A percentile compares a stretch with the other conserved stretches of the same genome.
These are phyloP conservation scores for Erythrocebus patas DNA, from an alignment of 2,113 vertebrate species.

Conservation along the genomic window DNA sequence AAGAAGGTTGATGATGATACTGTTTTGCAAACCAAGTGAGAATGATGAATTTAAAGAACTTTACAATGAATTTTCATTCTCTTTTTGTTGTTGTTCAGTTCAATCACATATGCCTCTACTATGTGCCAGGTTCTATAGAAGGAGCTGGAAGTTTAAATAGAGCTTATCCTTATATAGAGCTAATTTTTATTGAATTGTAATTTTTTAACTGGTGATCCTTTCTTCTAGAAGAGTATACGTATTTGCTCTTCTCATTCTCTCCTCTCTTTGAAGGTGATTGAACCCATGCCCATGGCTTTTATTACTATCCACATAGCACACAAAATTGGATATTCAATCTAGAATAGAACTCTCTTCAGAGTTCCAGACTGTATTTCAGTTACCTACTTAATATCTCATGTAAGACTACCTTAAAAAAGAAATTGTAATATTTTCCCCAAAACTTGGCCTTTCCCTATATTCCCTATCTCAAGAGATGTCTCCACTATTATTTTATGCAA, in stretches of 20 bases:
- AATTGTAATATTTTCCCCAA: background rate
- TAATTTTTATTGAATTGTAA: background rate
- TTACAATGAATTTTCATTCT: background rate
- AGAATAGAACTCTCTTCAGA: background rate
- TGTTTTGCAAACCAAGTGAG: background rate
- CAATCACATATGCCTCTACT: background rate
- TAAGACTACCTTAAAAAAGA: background rate
- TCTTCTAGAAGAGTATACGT: background rate
- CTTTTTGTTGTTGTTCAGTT: background rate
- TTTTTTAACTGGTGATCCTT: background rate
- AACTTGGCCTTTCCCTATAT: background rate
- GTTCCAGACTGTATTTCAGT: background rate
- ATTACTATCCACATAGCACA: background rate
- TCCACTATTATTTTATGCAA: background rate
- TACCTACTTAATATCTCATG: background rate
- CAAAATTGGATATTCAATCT: background rate
- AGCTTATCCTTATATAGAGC: background rate
- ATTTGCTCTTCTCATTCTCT: background rate
- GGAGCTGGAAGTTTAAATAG: background rate
- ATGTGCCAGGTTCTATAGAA: background rate
- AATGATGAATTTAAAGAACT: background rate
- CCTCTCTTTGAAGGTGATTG: background rate
- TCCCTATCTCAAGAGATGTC: background rate
- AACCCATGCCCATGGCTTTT: background rate
- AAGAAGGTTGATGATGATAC: background rate